Evolutionary conservation across 2,113 vertebrate genomes (phyloP), one percentile per base, ranked within the genome.

Genomic region (Eurystomus gularis): DNA sequence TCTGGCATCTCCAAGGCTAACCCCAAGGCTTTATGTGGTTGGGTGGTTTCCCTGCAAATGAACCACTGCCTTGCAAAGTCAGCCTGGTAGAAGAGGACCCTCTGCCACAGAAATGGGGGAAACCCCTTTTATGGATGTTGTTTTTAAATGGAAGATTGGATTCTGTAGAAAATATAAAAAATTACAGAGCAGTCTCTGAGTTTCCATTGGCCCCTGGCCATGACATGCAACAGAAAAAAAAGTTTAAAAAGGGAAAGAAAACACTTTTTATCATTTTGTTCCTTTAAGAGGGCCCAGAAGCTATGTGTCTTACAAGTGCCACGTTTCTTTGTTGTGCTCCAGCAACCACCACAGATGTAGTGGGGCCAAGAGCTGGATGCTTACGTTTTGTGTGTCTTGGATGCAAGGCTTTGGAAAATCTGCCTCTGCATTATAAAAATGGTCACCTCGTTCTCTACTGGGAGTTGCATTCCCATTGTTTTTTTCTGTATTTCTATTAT

Each of bases 261-360:
- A 18, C 76, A 70, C 26, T 90, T 95, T 91, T 92, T 79, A 96
- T 96, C 90, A 81, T 86, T 94, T 91, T 93, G 72, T 92, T 97
- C 90, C 84, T 77, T 73, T 75, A 65, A n/a, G 58, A 95, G 31
- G 82, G 58, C 82, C 88, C 88, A 86, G 82, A 83, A 93, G 52
- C 83, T 51, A 44, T 78, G 82, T 64, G 72, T 76, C 52, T 40
- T 90, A 23, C 54, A 75, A 92, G 42, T 94, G 82, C 94, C 97
- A 95, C 90, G 83, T 97, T 96, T 96, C 94, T 88, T 95, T 89
- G 76, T 82, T 95, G 82, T 84, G 54, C 91, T 97, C 96, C 94
- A 95, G 86, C 80, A 95, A 97, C 93, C 94, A 97, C 88, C 66
- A 92, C 37, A 89, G 64, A 94, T 57, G 55, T 17, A 94, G 46